A percentile compares a stretch with the other conserved stretches of the same genome.
Conservation (phyloP, 1,140 invertebrate species). For the Cydia fagiglandana region DNA sequence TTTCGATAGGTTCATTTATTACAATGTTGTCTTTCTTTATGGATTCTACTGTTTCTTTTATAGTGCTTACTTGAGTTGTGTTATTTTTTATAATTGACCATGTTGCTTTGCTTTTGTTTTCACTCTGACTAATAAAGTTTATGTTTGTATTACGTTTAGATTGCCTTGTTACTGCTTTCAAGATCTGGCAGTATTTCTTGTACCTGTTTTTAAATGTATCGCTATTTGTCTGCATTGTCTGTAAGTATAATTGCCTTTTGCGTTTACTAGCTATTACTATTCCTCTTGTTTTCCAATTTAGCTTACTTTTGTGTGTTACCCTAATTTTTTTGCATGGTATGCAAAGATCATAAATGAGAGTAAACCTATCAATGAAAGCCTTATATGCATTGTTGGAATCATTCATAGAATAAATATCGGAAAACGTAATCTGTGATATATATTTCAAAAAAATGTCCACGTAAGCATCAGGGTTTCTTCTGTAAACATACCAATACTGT, state of each 20-base stretch:
- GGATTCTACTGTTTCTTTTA: conserved; percentile 18
- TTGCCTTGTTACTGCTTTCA: neutral
- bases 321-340: conserved; percentile 25
- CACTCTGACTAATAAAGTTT: conserved; percentile 12
- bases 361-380: conserved; percentile 7
- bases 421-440: conserved; percentile 23
- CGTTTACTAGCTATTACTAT: conserved; percentile 11
- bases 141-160: conserved; percentile 2
- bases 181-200: conserved; percentile 23
- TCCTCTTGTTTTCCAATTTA: conserved; percentile 33
- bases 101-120: conserved; percentile 18
- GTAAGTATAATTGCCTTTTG: neutral
- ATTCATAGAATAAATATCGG: neutral
- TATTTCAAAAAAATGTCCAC: conserved; percentile 32
- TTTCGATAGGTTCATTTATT: neutral
- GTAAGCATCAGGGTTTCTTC: conserved; percentile 7
- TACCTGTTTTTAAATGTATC: neutral
- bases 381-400: conserved; percentile 18
- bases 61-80: conserved; percentile 13
- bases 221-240: neutral
- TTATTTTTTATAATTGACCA: conserved; percentile 29
- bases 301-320: conserved; percentile 19
- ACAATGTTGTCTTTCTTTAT: neutral
- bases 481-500: conserved; percentile 20
- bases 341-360: conserved; percentile 19